These are phyloP conservation scores for Tuta absoluta DNA, from an alignment of 2,888 invertebrate species.

Conservation along the genomic window DNA sequence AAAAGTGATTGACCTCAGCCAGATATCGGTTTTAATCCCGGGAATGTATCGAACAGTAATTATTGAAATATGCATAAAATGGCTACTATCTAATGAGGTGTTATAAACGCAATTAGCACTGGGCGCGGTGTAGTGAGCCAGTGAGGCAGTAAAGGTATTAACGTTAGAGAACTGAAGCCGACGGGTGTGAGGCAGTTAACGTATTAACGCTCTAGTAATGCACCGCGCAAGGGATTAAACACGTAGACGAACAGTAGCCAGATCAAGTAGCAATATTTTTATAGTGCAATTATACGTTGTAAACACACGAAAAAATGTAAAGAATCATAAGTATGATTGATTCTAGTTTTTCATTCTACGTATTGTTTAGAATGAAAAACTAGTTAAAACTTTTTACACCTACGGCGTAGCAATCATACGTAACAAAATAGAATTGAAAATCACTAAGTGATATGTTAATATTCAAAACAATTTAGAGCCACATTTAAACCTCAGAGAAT, in stretches of 20 bases:
- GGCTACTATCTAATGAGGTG: constrained; percentile 31
- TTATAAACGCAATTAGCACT: constrained; percentile 35
- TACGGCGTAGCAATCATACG: no score
- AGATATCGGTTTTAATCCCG: background rate
- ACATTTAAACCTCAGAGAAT: constrained; percentile 3
- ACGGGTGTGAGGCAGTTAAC: background rate
- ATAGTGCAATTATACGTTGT: background rate
- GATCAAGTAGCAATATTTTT: background rate
- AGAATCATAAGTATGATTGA: background rate
- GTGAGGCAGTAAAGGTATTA: constrained; percentile 29
- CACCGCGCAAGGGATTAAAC: constrained; percentile 32
- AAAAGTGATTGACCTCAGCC: background rate
- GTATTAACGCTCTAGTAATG: constrained; percentile 29
- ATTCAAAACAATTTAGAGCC: background rate
- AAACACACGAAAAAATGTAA: background rate
- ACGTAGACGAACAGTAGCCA: constrained; percentile 1
- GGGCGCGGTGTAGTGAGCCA: background rate
- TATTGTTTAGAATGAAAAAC: no score
- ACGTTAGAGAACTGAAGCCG: background rate
- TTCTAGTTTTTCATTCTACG: no score
- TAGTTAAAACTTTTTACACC: no score
- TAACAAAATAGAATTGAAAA: background rate
- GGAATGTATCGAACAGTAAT: constrained; percentile 1
- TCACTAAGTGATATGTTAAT: background rate
- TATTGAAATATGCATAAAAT: constrained; percentile 6